Conservation (phyloP, 2,888 invertebrate species). For the Caenorhabditis sp. region DNA sequence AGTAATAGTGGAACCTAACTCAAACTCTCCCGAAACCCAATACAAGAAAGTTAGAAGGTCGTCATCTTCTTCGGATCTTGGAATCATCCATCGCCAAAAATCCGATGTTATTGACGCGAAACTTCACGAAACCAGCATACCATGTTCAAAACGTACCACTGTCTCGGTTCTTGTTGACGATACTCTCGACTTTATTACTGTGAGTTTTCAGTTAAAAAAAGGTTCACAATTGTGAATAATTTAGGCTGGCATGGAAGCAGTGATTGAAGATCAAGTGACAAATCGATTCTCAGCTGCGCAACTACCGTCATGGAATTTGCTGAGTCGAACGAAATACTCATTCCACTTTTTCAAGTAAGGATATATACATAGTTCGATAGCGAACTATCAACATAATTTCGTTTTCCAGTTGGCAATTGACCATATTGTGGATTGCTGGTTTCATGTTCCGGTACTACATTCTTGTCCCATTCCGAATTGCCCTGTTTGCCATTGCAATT, state of each 20-base stretch:
- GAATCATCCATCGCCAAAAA: conserved; percentile 78
- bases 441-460: conserved; percentile 94
- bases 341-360: conserved; percentile 80
- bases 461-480: conserved; percentile 89
- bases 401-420: conserved; percentile 87
- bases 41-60: conserved; percentile 51
- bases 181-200: conserved; percentile 80
- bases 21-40: background rate
- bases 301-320: conserved; percentile 92
- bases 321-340: conserved; percentile 87
- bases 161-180: conserved; percentile 76
- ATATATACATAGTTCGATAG: background rate
- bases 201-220: conserved; percentile 24
- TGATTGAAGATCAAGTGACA: conserved; percentile 98
- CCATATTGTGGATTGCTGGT: conserved; percentile 95
- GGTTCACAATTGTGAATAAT: no score
- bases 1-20: background rate
- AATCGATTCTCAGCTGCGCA: conserved; percentile 96
- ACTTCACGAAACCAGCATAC: conserved; percentile 65
- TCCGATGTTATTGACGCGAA: conserved; percentile 72
- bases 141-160: conserved; percentile 66
- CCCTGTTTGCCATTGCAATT: conserved; percentile 82
- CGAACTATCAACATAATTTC: conserved; percentile 56
- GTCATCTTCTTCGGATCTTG: conserved; percentile 67
- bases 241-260: conserved; percentile 92